These are phyloP conservation scores for Pseudomyrmex cubaensis DNA, from an alignment of 1,140 invertebrate species.

Conservation along the genomic window DNA sequence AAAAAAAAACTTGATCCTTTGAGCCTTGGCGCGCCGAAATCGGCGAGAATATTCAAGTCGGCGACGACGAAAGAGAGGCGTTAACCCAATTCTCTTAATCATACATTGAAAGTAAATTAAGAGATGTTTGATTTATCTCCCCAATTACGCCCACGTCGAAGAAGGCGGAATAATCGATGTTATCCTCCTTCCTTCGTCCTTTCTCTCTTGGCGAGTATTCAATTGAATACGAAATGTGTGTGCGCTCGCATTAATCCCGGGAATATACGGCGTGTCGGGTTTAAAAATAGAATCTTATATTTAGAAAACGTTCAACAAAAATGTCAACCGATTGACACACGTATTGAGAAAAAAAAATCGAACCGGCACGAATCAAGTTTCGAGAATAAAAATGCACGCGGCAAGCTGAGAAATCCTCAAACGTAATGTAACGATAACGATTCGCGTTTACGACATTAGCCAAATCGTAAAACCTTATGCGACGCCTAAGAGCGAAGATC, in stretches of 20 bases:
- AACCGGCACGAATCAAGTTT: too few species aligned
- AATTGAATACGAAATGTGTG: neutral
- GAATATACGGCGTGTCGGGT: neutral
- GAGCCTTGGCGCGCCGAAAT: slow-evolving; percentile 9
- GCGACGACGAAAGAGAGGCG: neutral
- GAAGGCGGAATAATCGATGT: slow-evolving; percentile 22
- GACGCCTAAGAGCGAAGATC: too few species aligned
- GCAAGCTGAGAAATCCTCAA: too few species aligned
- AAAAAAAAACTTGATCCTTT: slow-evolving; percentile 5
- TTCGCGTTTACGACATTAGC: too few species aligned
- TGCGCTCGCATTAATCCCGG: neutral
- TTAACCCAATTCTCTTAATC: slow-evolving; percentile 42
- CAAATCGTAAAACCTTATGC: too few species aligned
- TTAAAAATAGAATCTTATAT: neutral
- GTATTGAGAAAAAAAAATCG: too few species aligned
- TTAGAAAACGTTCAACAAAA: neutral
- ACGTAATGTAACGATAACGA: too few species aligned
- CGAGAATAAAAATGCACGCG: too few species aligned
- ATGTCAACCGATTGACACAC: too few species aligned
- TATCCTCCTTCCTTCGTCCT: neutral
- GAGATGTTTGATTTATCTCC: slow-evolving; percentile 13
- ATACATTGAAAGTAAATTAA: slow-evolving; percentile 27
- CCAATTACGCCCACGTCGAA: slow-evolving; percentile 26
- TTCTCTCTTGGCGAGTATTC: neutral
- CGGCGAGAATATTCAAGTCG: neutral